A percentile compares a stretch with the other conserved stretches of the same genome.
Conservation (phyloP, 1,140 invertebrate genomes). For the Caenorhabditis brenneri region DNA sequence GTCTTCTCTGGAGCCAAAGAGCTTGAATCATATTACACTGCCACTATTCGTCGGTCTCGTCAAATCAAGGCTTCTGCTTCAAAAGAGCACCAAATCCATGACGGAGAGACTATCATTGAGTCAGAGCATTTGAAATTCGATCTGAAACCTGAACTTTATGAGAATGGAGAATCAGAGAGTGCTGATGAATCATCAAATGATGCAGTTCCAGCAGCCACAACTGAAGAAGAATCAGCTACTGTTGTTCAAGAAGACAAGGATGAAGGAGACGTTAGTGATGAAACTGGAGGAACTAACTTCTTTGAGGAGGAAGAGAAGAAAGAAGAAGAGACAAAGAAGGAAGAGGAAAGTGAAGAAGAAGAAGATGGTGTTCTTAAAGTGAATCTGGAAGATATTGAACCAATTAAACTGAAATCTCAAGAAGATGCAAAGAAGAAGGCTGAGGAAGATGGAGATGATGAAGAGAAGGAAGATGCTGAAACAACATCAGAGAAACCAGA, state of each 20-base stretch:
- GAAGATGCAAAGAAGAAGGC: conserved; percentile 13
- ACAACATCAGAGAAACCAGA: not conserved
- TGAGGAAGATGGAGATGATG: conserved; percentile 1
- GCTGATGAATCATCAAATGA: not conserved
- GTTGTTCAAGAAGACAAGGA: conserved; percentile 18
- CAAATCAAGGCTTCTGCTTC: conserved; percentile 46
- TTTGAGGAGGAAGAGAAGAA: conserved; percentile 38
- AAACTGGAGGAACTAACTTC: conserved; percentile 24
- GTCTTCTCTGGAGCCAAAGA: conserved; percentile 49
- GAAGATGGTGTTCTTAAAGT: conserved; percentile 30
- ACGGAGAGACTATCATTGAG: conserved; percentile 43
- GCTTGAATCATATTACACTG: conserved; percentile 43
- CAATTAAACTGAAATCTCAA: conserved; percentile 19
- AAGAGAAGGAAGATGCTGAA: conserved; percentile 1
- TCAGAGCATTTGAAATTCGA: conserved; percentile 55
- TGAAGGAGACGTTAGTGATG: conserved; percentile 13
- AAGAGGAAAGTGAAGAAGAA: conserved; percentile 1
- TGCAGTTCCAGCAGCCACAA: not conserved
- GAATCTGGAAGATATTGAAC: conserved; percentile 27
- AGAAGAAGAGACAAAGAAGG: conserved; percentile 15
- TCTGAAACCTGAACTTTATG: conserved; percentile 48
- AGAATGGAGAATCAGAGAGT: not conserved
- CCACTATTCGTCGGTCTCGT: conserved; percentile 31
- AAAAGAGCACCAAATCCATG: conserved; percentile 48
- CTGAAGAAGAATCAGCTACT: conserved; percentile 4